These are phyloP conservation scores for Epistrophe eligans DNA, from an alignment of 2,888 invertebrate genomes.

Conservation along the genomic window DNA sequence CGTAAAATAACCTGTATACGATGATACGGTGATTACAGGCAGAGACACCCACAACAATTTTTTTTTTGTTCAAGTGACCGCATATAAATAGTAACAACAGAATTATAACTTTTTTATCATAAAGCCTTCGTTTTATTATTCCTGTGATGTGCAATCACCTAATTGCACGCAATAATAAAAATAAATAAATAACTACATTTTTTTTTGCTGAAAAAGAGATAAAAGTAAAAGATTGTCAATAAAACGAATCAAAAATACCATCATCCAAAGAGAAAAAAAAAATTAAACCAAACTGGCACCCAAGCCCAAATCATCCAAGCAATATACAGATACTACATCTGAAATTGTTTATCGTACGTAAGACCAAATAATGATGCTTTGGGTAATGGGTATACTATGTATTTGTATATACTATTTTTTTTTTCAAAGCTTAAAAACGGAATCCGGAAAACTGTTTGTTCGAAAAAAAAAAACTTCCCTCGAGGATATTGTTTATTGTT, in stretches of 20 bases:
- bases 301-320: not conserved
- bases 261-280: conserved; percentile 3
- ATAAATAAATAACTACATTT: not conserved
- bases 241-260: no score
- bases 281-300: conserved; percentile 22
- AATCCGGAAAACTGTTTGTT: conserved; percentile 10
- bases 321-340: not conserved
- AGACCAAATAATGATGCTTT: not conserved
- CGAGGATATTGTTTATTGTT: conserved; percentile 45
- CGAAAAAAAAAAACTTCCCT: conserved; percentile 29
- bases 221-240: not conserved
- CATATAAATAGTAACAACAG: no score
- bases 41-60: no score
- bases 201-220: not conserved
- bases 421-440: conserved; percentile 21
- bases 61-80: no score
- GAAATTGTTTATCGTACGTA: not conserved
- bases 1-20: no score
- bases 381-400: not conserved
- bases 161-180: conserved; percentile 45
- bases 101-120: no score
- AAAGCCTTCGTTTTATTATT: not conserved
- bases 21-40: no score
- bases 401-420: not conserved
- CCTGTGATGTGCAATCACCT: conserved; percentile 51